Base-by-base conservation (phyloP, 2,888 invertebrate genomes). In the Anagyrus pseudococci region DNA sequence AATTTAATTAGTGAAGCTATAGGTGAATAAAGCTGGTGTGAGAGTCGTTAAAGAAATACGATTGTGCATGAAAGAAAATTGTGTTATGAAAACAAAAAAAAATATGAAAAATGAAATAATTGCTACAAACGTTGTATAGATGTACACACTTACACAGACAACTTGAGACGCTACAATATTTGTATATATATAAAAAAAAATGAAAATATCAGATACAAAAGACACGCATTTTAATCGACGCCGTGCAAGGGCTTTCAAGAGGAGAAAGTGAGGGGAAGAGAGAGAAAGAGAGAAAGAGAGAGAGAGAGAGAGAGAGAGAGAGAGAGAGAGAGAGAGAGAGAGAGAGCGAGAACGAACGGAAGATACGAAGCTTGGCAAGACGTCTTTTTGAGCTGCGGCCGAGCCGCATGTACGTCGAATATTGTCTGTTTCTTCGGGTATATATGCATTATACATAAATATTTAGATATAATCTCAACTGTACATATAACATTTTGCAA, bases 121-220 rank as follows among this genome's bases (percentile, higher is more conserved):
- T 62, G 62, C 58, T 58, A 62, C 47, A 57, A 59, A 62, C 50
- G 59, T 68, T 70, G 68, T 71, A 67, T 70, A 69, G 61, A 64
- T 67, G 69, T 67, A 46, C 49, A 66, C 57, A 67, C n/a, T n/a
- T n/a, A n/a, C 61, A 54, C 50, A 61, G 56, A 68, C 54, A 66
- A 68, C 69, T 58, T 61, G 69, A 68, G 68, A 69, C 68, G 66
- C 69, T 71, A 71, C 66, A 70, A 71, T 71, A 75, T 75, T 75
- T 76, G 77, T 76, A 75, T 55, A 25, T 44, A 44, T 22, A 69
- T 66, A 59, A 68, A 66, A 43, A 54, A 53, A 62, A 43, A 46
- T 41, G 20, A 44, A 53, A 25, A 43, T 20, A 44, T 3, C 13
- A 17, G 17, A 49, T 43, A 55, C n/a, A 48, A 40, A 52, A 41